These are phyloP conservation scores for Galagoides demidoff DNA, from an alignment of 2,797 vertebrate genomes.

Conservation along the genomic window DNA sequence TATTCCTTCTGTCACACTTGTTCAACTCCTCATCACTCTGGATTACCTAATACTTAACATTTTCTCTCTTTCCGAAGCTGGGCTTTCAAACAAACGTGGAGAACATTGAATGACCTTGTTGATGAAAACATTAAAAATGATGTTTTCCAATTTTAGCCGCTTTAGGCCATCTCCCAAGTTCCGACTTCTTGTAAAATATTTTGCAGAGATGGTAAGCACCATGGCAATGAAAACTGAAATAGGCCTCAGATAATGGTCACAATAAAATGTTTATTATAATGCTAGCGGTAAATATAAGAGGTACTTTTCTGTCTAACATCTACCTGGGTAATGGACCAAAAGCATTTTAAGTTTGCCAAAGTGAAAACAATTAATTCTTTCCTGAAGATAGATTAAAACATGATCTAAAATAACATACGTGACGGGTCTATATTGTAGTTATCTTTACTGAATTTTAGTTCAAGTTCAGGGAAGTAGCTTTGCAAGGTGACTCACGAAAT, in stretches of 20 bases:
- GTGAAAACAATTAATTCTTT: conserved; percentile 70
- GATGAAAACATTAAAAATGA: conserved; percentile 63
- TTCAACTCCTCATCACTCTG: not conserved
- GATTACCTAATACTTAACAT: not conserved
- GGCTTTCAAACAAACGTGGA: conserved; percentile 38
- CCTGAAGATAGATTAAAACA: conserved; percentile 58
- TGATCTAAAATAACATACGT: conserved; percentile 16
- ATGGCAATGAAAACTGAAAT: conserved; percentile 63
- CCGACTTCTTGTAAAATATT: conserved; percentile 64
- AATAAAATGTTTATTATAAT: conserved; percentile 75
- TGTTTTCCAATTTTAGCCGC: conserved; percentile 65
- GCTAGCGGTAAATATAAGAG: conserved; percentile 54
- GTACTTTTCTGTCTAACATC: conserved; percentile 54
- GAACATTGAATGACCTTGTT: conserved; percentile 36
- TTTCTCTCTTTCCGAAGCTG: conserved; percentile 1
- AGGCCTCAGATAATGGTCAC: conserved; percentile 58
- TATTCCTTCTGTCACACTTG: not conserved
- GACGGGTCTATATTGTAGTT: conserved; percentile 49
- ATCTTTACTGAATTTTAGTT: conserved; percentile 63
- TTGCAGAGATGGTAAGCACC: conserved; percentile 23
- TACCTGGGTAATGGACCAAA: conserved; percentile 56
- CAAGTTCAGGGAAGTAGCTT: conserved; percentile 43
- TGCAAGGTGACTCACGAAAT: conserved; percentile 63
- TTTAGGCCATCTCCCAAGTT: conserved; percentile 39
- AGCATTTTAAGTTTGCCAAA: conserved; percentile 69